phyloP scores from a whole-genome alignment of 2,888 invertebrate species.

The Diadromus collaris region DNA sequence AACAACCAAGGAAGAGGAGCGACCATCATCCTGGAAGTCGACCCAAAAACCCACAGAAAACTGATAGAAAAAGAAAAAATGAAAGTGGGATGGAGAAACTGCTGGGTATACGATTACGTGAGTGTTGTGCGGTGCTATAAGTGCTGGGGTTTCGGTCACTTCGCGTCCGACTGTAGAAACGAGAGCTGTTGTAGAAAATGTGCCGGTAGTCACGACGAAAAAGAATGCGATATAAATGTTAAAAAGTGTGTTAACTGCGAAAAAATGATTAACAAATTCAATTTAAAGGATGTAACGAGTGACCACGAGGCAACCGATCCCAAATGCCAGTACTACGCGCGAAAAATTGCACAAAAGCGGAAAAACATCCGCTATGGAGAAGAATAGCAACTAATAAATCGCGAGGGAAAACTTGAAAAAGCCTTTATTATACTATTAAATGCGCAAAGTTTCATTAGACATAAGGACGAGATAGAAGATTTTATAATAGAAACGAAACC shows the following conservation, averaged over 20 bases:
- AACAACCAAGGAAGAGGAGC: background rate
- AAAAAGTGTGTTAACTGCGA: slow-evolving; percentile 35
- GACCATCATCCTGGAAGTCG: slow-evolving; percentile 28
- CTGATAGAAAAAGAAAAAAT: slow-evolving; percentile 22
- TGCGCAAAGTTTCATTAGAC: background rate
- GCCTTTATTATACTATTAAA: background rate
- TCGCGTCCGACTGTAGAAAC: slow-evolving; percentile 31
- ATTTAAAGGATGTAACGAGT: slow-evolving; percentile 5
- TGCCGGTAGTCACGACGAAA: slow-evolving; percentile 26
- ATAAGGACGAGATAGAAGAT: background rate
- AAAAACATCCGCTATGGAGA: slow-evolving; percentile 26
- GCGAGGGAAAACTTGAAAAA: too few species aligned
- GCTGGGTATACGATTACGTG: slow-evolving; percentile 36
- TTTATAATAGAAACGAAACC: background rate
- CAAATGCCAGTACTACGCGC: slow-evolving; percentile 3
- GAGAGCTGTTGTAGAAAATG: slow-evolving; percentile 34
- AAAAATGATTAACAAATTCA: slow-evolving; percentile 22
- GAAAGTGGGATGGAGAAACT: slow-evolving; percentile 42
- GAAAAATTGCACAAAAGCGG: background rate
- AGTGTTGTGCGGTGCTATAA: slow-evolving; percentile 24
- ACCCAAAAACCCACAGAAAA: slow-evolving; percentile 22
- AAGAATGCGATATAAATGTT: slow-evolving; percentile 4
- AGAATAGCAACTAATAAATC: slow-evolving; percentile 40
- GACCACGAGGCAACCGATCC: slow-evolving; percentile 24
- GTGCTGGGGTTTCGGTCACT: too few species aligned